Percentiles rank a stretch among this genome's conserved stretches.
These are phyloP conservation scores for Indicator maculatus DNA, from an alignment of 2,113 vertebrate species.

Conservation along the genomic window DNA sequence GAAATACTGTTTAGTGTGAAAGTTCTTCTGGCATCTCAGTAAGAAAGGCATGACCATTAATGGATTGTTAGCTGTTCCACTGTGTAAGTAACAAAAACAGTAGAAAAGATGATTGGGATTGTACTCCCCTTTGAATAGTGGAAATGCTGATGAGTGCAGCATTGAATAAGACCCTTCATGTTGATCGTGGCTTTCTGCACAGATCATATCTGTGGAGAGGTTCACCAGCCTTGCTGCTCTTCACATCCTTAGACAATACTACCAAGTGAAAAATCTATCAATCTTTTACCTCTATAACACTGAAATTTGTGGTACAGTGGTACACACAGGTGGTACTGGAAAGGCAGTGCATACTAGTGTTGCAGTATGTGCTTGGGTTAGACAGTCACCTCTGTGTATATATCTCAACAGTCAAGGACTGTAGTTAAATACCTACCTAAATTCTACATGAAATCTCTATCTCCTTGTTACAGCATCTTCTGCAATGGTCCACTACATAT, in stretches of 20 bases:
- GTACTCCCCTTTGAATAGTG: background rate
- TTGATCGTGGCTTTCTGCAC: accelerated
- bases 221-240: background rate
- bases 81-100: background rate
- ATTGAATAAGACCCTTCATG: accelerated
- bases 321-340: background rate
- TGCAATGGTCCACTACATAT: accelerated
- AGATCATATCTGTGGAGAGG: too few relatives aligned
- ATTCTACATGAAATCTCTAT: background rate
- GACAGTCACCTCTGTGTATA: too few relatives aligned
- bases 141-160: background rate
- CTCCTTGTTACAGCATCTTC: background rate
- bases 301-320: too few relatives aligned
- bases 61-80: background rate
- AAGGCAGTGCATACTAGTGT: background rate
- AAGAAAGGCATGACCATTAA: background rate
- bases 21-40: background rate
- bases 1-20: background rate
- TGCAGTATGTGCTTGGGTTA: accelerated
- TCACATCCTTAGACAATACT: background rate
- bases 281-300: background rate
- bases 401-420: too few relatives aligned
- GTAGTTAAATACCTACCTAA: background rate
- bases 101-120: background rate
- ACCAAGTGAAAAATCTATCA: background rate